Percentiles rank a stretch among this genome's conserved stretches.
Conservation (phyloP, 1,140 invertebrate genomes). For the Drosophila ercepeae region DNA sequence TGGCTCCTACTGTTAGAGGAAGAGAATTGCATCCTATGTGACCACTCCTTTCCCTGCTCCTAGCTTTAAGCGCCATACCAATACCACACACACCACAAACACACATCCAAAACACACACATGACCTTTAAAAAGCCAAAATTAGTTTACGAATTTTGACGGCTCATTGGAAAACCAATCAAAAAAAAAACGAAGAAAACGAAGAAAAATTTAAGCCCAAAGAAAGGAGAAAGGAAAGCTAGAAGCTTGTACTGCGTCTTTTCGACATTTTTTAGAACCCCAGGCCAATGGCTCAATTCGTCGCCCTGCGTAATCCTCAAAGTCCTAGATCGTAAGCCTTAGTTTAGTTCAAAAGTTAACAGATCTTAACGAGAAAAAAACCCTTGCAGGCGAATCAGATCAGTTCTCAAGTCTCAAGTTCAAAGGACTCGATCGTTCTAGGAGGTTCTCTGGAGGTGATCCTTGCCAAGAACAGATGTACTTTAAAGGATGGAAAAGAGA, state of each 20-base stretch:
- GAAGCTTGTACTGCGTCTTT: constrained; percentile 10
- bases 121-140: constrained; percentile 29
- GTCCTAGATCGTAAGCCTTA: constrained; percentile 25
- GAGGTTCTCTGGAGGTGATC: too few relatives aligned
- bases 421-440: too few relatives aligned
- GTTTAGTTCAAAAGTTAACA: constrained; percentile 44
- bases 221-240: neutral
- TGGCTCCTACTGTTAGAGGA: constrained; percentile 87
- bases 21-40: neutral
- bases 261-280: neutral
- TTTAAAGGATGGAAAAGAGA: too few relatives aligned
- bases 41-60: too few relatives aligned
- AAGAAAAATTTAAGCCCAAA: too few relatives aligned
- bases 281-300: constrained; percentile 26
- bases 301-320: constrained; percentile 36
- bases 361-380: too few relatives aligned
- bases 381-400: too few relatives aligned
- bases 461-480: too few relatives aligned
- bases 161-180: constrained; percentile 14
- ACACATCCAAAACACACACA: neutral
- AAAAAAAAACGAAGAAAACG: constrained; percentile 5
- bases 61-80: constrained; percentile 37
- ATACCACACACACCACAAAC: too few relatives aligned
- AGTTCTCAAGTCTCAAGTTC: too few relatives aligned
- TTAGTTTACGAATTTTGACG: constrained; percentile 32